Base-by-base conservation (phyloP, 92 coral and sea anemone species). In the Galaxea fascicularis region DNA sequence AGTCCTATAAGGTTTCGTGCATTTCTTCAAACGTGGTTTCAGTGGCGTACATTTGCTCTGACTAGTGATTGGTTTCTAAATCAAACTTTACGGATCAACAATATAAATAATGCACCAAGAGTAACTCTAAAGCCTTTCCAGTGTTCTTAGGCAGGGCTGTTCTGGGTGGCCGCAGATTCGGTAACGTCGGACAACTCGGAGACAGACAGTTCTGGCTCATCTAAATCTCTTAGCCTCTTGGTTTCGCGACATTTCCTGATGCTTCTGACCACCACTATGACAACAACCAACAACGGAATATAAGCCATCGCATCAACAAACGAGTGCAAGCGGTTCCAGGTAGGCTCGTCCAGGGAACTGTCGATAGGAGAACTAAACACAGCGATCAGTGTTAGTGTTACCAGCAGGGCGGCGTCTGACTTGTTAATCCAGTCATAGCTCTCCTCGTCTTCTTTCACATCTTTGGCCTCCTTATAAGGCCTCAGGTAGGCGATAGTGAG, bases 391-490 rank as follows among this genome's bases (percentile, higher is more conserved):
- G 86, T 41, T 5, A 82, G 71, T 20, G 86, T 82, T 20, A 26
- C 57, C 28, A 82, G 53, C 30, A 82, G 54, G 57, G 67, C 86
- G 10, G 49, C 78, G n/a, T 82, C 86, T 71, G 86, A 82, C 26
- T 16, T 70, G 67, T 82, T 82, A 41, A 82, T 82, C 86, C 86
- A 82, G 5, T 82, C 86, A 46, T 82, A 82, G 35, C 86, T 82
- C 31, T 82, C 86, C 78, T 82, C 86, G 35, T 82, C 86, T 20
- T 82, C 86, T n/a, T 71, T 82, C 9, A 82, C 86, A 71, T 82
- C 86, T 1, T 20, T 65, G 26, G 87, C 87, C 58, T 90, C 90
- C 84, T 93, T 93, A 91, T 93, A 93, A 1, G 97, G 97, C 74
- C 92, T 89, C 68, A 93, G 71, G 87, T 82, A 92, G 18, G 92